Conservation (phyloP, 2,797 vertebrate genomes). For the Spinibarbus caldwelli region DNA sequence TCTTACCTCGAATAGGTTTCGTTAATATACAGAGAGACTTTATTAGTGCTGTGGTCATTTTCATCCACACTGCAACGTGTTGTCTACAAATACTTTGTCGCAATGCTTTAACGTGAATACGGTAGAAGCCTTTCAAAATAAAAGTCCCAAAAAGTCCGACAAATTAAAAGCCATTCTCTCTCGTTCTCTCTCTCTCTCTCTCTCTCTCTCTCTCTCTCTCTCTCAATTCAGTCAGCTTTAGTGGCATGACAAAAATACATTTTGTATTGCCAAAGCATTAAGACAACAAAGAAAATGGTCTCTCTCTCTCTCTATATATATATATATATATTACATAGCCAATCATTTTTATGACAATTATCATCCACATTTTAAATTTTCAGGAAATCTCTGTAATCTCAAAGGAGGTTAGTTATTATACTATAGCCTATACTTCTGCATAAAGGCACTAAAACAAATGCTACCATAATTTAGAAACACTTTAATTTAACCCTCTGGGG, state of each 20-base stretch:
- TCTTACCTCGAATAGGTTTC: conserved; percentile 58
- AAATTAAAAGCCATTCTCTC: not conserved
- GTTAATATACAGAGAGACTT: conserved; percentile 54
- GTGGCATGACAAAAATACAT: too few species aligned
- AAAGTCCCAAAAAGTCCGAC: conserved; percentile 1
- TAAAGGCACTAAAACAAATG: not conserved
- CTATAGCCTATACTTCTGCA: not conserved
- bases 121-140: conserved; percentile 37
- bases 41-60: conserved; percentile 51
- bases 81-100: not conserved
- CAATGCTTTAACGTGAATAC: conserved; percentile 7
- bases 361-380: not conserved
- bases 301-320: not conserved
- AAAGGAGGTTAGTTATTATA: not conserved
- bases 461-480: not conserved
- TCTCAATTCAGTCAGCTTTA: too few species aligned
- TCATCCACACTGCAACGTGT: not conserved
- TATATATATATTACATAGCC: not conserved
- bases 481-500: too few species aligned
- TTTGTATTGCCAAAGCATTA: too few species aligned
- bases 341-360: not conserved
- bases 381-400: not conserved
- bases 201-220: not conserved
- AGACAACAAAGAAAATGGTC: too few species aligned
- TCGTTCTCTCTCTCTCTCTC: not conserved